These are phyloP conservation scores for Poeciliopsis turneri DNA, from an alignment of 2,797 vertebrate genomes.

Conservation along the genomic window DNA sequence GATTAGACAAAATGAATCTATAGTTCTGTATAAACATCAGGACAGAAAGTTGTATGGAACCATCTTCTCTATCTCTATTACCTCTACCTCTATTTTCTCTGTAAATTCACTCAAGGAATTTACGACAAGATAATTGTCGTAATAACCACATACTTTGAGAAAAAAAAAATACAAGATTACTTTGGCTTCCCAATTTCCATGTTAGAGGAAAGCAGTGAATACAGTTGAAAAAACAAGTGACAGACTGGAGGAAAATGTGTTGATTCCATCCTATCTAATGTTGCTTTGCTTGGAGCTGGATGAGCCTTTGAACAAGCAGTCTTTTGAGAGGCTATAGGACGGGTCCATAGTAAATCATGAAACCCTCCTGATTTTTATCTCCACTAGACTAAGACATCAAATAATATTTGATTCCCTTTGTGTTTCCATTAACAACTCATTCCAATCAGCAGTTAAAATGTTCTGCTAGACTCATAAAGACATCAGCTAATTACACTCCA, in stretches of 20 bases:
- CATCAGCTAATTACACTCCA: not conserved
- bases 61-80: not conserved
- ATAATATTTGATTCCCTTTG: not conserved
- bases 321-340: not conserved
- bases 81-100: not conserved
- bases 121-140: not conserved
- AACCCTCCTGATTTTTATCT: not conserved
- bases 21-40: not conserved
- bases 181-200: not conserved
- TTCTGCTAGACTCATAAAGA: not conserved
- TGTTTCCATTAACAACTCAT: not conserved
- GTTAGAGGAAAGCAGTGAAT: not conserved
- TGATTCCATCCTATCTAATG: not conserved
- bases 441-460: conserved; percentile 1
- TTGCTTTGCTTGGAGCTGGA: not conserved
- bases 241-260: not conserved
- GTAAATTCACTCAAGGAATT: not conserved
- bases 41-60: not conserved
- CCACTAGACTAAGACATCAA: not conserved
- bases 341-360: not conserved
- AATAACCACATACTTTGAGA: not conserved
- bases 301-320: not conserved
- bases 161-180: not conserved
- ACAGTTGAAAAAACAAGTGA: not conserved
- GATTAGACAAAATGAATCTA: not conserved